These are phyloP conservation scores for Dissostichus mawsoni DNA, from an alignment of 2,113 vertebrate genomes.

Conservation along the genomic window DNA sequence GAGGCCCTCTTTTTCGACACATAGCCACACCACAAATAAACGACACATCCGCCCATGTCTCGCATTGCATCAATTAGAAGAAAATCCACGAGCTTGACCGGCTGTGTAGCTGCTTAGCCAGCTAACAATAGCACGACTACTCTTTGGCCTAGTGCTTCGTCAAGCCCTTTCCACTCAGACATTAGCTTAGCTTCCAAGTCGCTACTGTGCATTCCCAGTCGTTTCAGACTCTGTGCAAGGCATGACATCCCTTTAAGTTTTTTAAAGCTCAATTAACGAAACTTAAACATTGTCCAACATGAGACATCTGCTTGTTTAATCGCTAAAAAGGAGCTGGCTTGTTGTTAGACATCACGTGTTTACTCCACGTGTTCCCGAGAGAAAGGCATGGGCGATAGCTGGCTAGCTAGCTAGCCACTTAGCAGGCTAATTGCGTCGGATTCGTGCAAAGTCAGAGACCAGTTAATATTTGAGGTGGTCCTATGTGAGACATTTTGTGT, in stretches of 20 bases:
- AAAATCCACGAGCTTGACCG: background rate
- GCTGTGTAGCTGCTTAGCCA: conserved; percentile 37
- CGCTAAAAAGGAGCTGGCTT: conserved; percentile 54
- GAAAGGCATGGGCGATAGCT: conserved; percentile 64
- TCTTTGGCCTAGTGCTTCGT: conserved; percentile 64
- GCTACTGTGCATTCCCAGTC: background rate
- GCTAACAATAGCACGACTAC: conserved; percentile 75
- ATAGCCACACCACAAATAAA: background rate
- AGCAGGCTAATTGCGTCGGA: background rate
- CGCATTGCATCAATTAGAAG: background rate
- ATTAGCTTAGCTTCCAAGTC: conserved; percentile 58
- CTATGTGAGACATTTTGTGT: fast-evolving
- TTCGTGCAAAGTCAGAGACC: background rate
- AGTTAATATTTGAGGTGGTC: fast-evolving
- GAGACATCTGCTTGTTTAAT: conserved; percentile 25
- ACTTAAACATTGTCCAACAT: fast-evolving
- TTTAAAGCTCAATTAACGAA: fast-evolving
- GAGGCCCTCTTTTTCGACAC: background rate
- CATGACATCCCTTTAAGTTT: too few species aligned
- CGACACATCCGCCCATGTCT: conserved; percentile 26
- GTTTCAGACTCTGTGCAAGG: background rate
- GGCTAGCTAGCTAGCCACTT: background rate
- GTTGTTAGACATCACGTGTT: conserved; percentile 83
- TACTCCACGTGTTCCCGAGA: conserved; percentile 83
- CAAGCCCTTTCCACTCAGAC: conserved; percentile 44